Conservation (phyloP, 2,797 vertebrate species). For the Sparidentex hasta region DNA sequence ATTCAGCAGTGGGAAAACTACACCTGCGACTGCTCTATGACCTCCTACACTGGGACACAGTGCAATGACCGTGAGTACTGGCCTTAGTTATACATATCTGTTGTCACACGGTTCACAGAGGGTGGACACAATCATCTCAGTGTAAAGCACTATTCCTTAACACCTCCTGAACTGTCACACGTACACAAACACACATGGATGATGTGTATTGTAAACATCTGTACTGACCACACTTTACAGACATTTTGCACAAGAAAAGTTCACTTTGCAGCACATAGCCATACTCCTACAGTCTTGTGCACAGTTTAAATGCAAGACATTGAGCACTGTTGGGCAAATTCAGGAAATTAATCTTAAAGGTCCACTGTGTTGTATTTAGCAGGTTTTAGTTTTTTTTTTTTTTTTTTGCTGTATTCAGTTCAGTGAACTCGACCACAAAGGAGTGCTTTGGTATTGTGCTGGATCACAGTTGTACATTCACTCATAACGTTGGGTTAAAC, state of each 20-base stretch:
- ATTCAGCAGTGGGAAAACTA: slow-evolving; percentile 99
- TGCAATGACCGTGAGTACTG: slow-evolving; percentile 97
- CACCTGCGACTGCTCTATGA: slow-evolving; percentile 98
- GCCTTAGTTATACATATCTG: background rate
- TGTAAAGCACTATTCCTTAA: background rate
- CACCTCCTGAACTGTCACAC: background rate
- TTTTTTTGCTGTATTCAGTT: too few relatives aligned
- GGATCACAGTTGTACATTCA: too few relatives aligned
- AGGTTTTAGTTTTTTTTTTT: too few relatives aligned
- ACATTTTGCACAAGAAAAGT: too few relatives aligned
- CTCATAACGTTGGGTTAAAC: too few relatives aligned
- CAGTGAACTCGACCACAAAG: too few relatives aligned
- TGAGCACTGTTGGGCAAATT: background rate
- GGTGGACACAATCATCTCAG: background rate
- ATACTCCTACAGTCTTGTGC: background rate
- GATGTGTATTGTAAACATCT: background rate
- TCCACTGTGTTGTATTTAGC: too few relatives aligned
- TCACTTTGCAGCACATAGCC: too few relatives aligned
- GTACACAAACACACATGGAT: background rate
- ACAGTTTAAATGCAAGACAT: background rate
- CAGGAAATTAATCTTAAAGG: background rate
- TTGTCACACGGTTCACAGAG: background rate
- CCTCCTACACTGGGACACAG: slow-evolving; percentile 95
- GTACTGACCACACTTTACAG: background rate
- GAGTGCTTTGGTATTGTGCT: too few relatives aligned